Base-by-base conservation (phyloP, 2,797 vertebrate species). In the Apodemus agrarius region DNA sequence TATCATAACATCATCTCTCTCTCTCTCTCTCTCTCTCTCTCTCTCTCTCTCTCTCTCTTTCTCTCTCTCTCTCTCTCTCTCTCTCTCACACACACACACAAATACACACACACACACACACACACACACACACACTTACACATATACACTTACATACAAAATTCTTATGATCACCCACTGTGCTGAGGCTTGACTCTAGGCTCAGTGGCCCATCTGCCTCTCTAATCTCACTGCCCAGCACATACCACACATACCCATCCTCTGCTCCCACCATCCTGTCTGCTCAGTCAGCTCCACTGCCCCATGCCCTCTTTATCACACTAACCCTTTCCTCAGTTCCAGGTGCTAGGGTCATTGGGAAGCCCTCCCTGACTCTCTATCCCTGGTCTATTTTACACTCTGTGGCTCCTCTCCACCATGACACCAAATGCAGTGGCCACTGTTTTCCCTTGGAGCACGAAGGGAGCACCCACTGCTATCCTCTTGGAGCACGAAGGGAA, bases 151-250 rank as follows among this genome's bases (percentile, higher is more conserved):
- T 37, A 54, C 75, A 46, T 17, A 83, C 14, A 79, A 14, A 81
- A 21, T 46, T 67, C 43, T 52, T 69, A 52, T 26, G 65, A 54
- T 37, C 22, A 54, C 11, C 14, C 34, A 22, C 78, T 31, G 0
- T 43, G 29, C 82, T 90, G 46, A 90, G 46, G 54, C 31, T 93
- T 46, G 69, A 91, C 74, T 78, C 21, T 49, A 74, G 37, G 12
- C 75, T 83, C 24, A 0, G 8, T 16, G 63, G n/a, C 9, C 22
- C n/a, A 16, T 12, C 0, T 0, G 3, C 37, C 57, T 74, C 9
- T 69, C 26, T 67, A 24, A 2, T 37, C 29, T 84, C 12, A 14
- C 46, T 10, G 69, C 29, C 16, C 19, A 19, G 19, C 24, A 52
- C 5, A 63, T 7, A 65, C 26, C 13, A 40, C 13, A n/a, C 16